A percentile compares a stretch with the other conserved stretches of the same genome.
These are phyloP conservation scores for Meleagris gallopavo DNA, from an alignment of 2,113 vertebrate genomes.

Conservation along the genomic window DNA sequence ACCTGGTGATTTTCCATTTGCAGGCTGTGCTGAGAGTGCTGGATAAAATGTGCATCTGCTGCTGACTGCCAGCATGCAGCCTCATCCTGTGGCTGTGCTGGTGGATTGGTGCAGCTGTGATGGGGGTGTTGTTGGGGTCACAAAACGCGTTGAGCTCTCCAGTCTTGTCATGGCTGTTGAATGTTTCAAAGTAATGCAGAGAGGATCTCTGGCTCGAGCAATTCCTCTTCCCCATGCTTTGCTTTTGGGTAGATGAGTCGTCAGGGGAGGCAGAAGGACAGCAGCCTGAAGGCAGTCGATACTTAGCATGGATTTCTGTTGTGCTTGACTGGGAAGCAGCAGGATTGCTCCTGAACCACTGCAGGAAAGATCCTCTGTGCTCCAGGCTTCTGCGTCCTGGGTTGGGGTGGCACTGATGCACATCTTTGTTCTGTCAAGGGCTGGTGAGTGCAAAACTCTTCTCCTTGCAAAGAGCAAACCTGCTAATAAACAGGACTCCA, in stretches of 20 bases:
- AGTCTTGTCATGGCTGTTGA: not conserved
- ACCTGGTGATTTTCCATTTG: not conserved
- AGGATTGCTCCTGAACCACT: not conserved
- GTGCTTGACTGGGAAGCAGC: not conserved
- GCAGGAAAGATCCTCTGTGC: not conserved
- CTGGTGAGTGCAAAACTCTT: not conserved
- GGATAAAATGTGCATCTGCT: not conserved
- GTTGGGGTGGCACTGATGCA: not conserved
- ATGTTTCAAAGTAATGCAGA: not conserved
- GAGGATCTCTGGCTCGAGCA: not conserved
- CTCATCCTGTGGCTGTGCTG: not conserved
- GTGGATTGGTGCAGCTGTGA: not conserved
- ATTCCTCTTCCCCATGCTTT: not conserved
- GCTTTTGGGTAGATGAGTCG: not conserved
- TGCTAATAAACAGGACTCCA: not conserved
- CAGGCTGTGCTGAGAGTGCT: not conserved
- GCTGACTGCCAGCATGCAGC: not conserved
- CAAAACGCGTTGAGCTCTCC: not conserved
- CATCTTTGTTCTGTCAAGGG: not conserved
- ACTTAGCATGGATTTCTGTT: not conserved
- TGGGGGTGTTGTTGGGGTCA: not conserved
- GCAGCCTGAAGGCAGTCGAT: not conserved
- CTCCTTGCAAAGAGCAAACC: not conserved
- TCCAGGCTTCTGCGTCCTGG: fast-evolving
- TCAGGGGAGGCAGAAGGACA: not conserved